These are phyloP conservation scores for Craniophora ligustri DNA, from an alignment of 2,888 invertebrate species.

Conservation along the genomic window DNA sequence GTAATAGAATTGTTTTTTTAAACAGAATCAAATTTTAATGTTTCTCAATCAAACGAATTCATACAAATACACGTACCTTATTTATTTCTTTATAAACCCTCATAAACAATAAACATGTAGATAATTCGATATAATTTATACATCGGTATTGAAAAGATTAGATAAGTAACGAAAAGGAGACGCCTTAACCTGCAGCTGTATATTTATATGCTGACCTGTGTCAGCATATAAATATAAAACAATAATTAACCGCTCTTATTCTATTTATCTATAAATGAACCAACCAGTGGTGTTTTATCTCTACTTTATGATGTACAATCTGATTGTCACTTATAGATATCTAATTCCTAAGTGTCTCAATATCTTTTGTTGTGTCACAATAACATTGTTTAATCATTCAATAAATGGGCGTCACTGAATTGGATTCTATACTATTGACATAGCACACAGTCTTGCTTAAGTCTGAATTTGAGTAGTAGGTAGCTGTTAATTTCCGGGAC, in stretches of 20 bases:
- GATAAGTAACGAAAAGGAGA: slow-evolving; percentile 21
- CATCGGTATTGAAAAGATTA: slow-evolving; percentile 27
- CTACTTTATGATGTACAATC: slow-evolving; percentile 6
- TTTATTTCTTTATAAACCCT: slow-evolving; percentile 12
- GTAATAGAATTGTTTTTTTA: too few species aligned
- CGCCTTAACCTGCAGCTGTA: slow-evolving; percentile 1
- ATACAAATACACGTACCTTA: not conserved
- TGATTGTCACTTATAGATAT: slow-evolving; percentile 13
- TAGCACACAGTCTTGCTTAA: too few species aligned
- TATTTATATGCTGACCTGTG: too few species aligned
- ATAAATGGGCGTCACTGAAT: not conserved
- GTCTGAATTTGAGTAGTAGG: too few species aligned
- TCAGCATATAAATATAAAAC: too few species aligned
- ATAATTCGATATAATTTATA: slow-evolving; percentile 23
- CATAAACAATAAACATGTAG: slow-evolving; percentile 29
- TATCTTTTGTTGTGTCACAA: slow-evolving; percentile 17
- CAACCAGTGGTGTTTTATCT: slow-evolving; percentile 12
- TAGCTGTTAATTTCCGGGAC: too few species aligned
- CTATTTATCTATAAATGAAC: not conserved
- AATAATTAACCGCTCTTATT: not conserved
- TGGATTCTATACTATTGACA: too few species aligned
- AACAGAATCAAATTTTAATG: too few species aligned
- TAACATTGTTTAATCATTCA: slow-evolving; percentile 8
- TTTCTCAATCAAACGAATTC: not conserved
- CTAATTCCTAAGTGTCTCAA: slow-evolving; percentile 8